Conservation (phyloP, 2,888 invertebrate genomes). For the Ephialtes manifestator region DNA sequence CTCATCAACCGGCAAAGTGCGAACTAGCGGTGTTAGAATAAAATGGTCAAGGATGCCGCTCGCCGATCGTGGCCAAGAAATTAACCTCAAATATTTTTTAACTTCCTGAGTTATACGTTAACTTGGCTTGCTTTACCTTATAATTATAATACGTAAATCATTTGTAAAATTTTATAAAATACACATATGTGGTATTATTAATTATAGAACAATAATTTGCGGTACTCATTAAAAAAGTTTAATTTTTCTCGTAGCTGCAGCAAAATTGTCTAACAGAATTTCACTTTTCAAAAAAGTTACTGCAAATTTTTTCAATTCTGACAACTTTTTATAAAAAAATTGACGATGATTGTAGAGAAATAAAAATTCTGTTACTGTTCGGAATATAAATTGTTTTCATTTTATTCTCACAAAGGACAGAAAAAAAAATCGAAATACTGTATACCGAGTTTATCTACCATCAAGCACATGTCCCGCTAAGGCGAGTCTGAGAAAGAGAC, state of each 20-base stretch:
- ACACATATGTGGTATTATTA: no score
- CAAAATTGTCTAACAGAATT: no score
- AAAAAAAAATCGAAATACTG: not conserved
- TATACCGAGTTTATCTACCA: not conserved
- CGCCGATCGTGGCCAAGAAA: not conserved
- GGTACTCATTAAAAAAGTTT: no score
- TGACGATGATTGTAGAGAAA: no score
- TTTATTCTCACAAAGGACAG: not conserved
- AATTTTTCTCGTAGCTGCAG: no score
- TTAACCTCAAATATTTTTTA: not conserved
- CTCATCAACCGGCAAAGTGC: slow-evolving; percentile 36
- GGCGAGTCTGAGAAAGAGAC: slow-evolving; percentile 67
- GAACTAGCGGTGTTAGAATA: slow-evolving; percentile 16
- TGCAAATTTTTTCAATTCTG: no score
- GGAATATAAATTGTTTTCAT: not conserved
- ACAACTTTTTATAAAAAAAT: no score
- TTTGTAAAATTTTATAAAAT: no score
- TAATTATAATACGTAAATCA: not conserved
- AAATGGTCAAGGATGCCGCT: slow-evolving; percentile 20
- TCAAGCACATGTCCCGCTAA: slow-evolving; percentile 5
- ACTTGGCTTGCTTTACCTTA: not conserved
- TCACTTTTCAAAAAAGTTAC: no score
- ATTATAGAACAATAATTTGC: no score
- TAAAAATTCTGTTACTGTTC: no score
- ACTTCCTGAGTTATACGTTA: not conserved